These are phyloP conservation scores for Centroberyx gerrardi DNA, from an alignment of 2,797 vertebrate genomes.

Conservation along the genomic window DNA sequence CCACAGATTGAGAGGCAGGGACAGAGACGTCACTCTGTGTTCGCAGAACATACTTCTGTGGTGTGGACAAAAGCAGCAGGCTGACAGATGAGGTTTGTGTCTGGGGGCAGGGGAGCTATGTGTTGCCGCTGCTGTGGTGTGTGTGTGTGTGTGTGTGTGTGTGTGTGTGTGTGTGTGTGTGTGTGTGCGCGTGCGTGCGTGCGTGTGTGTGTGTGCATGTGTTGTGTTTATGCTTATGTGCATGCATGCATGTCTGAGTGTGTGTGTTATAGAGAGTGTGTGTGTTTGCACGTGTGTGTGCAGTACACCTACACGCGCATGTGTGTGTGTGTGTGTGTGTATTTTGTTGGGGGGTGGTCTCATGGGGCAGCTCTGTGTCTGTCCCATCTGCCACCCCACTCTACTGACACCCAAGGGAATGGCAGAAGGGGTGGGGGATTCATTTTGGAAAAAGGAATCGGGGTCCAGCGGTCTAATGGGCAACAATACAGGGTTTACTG, in stretches of 20 bases:
- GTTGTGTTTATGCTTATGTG: conserved; percentile 20
- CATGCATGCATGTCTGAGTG: conserved; percentile 21
- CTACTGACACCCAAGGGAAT: conserved; percentile 87
- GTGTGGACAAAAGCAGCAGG: conserved; percentile 77
- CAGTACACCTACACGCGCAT: conserved; percentile 40
- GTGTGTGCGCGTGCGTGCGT: not conserved
- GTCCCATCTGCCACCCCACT: conserved; percentile 89
- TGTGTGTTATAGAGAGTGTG: conserved; percentile 5
- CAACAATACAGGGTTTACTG: conserved; percentile 80
- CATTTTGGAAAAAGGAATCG: conserved; percentile 79
- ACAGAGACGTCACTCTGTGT: conserved; percentile 76
- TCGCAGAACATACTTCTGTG: conserved; percentile 68
- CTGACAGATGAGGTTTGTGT: conserved; percentile 83
- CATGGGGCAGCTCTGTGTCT: conserved; percentile 87
- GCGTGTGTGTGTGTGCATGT: not conserved
- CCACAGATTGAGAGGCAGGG: conserved; percentile 72
- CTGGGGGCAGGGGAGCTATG: conserved; percentile 70
- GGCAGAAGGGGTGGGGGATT: conserved; percentile 78
- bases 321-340: conserved; percentile 56
- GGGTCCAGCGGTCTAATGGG: conserved; percentile 83
- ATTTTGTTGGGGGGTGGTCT: conserved; percentile 71
- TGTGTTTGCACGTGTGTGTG: conserved; percentile 59
- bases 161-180: not conserved
- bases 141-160: conserved; percentile 27
- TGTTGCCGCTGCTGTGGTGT: conserved; percentile 56